Evolutionary conservation across 2,113 vertebrate genomes (phyloP).

Genomic region (Cinclus cinclus): DNA sequence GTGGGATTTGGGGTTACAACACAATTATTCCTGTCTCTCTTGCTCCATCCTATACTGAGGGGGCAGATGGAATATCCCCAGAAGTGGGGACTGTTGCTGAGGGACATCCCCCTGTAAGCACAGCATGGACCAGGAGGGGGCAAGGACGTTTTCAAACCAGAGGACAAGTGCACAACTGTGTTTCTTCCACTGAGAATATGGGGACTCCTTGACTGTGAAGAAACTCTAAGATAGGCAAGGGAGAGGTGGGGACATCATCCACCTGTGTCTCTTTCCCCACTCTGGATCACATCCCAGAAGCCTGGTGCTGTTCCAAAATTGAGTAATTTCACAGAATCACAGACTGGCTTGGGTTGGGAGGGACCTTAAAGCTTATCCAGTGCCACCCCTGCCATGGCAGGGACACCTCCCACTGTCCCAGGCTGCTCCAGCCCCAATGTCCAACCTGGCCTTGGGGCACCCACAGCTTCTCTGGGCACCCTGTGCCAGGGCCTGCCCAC

Average conservation of each 20-base stretch:
- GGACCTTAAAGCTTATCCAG: background rate
- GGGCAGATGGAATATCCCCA: background rate
- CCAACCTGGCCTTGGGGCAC: background rate
- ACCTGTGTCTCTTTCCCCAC: background rate
- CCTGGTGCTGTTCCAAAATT: background rate
- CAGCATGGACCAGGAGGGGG: background rate
- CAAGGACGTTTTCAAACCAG: background rate
- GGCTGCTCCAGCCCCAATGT: fast-evolving
- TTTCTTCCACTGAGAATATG: background rate
- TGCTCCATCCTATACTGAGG: background rate
- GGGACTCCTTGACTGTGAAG: background rate
- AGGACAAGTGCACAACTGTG: background rate
- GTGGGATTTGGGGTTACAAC: background rate
- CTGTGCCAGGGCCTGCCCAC: background rate
- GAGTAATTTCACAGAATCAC: background rate
- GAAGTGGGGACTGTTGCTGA: background rate
- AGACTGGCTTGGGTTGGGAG: background rate
- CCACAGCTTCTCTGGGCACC: background rate
- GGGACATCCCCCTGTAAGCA: background rate
- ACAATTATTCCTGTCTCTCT: too few species aligned
- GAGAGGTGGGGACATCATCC: background rate
- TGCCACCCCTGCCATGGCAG: background rate
- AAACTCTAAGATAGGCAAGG: background rate
- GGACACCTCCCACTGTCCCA: background rate
- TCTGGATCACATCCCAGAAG: background rate